These are phyloP conservation scores for Calonectris borealis DNA, from an alignment of 2,113 vertebrate species.

Conservation along the genomic window DNA sequence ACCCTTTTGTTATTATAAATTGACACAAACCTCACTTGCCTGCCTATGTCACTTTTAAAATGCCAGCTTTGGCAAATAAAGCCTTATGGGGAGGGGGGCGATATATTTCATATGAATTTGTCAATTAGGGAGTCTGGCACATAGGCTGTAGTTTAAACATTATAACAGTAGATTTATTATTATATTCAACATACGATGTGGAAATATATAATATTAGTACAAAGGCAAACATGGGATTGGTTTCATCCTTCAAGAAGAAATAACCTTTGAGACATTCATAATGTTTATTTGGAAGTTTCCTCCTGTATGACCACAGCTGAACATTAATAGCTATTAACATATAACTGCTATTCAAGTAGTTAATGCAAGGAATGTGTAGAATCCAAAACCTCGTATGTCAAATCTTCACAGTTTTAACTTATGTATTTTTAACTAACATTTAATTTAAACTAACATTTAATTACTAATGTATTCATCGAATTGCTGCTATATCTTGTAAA, in stretches of 20 bases:
- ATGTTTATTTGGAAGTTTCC: not conserved
- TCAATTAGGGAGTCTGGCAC: not conserved
- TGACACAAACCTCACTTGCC: not conserved
- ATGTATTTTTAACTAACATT: not conserved
- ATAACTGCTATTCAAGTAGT: not conserved
- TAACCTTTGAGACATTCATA: not conserved
- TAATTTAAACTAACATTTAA: not conserved
- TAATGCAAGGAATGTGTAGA: not conserved
- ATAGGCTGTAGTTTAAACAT: not conserved
- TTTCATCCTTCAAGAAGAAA: not conserved
- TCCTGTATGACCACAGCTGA: not conserved
- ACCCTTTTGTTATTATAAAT: not conserved
- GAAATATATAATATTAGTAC: not conserved
- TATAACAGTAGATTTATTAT: not conserved
- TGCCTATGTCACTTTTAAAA: not conserved
- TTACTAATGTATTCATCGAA: not conserved
- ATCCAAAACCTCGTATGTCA: not conserved
- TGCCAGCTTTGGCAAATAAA: not conserved
- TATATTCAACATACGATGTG: not conserved
- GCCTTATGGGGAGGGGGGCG: not conserved
- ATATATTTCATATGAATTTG: not conserved
- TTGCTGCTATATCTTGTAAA: not conserved
- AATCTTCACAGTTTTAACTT: not conserved
- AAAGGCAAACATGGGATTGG: not conserved
- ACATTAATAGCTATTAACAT: not conserved